A percentile compares a stretch with the other conserved stretches of the same genome.
phyloP scores from a whole-genome alignment of 2,797 vertebrate genomes.

The Cirrhinus mrigala region DNA sequence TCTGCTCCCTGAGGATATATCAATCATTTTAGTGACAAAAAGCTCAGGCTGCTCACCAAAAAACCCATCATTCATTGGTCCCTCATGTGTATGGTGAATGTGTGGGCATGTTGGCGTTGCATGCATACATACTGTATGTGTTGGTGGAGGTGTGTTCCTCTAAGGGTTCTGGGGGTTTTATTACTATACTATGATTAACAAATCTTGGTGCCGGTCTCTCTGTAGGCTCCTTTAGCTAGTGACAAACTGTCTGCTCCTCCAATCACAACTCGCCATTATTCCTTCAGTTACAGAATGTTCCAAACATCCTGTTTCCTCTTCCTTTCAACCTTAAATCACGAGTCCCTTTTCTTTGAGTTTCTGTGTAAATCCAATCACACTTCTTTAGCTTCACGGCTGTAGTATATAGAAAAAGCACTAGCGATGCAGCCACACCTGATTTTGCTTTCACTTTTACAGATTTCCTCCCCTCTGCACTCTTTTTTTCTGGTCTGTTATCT shows the following conservation, averaged over 20 bases:
- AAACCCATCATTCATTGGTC: not conserved
- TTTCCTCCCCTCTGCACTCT: constrained; percentile 68
- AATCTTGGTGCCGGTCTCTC: constrained; percentile 13
- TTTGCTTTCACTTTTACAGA: constrained; percentile 54
- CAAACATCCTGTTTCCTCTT: constrained; percentile 5
- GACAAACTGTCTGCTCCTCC: constrained; percentile 11
- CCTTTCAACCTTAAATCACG: constrained; percentile 2
- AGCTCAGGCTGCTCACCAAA: constrained; percentile 7
- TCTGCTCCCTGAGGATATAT: constrained; percentile 21
- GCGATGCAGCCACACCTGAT: constrained; percentile 16
- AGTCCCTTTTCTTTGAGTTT: not conserved
- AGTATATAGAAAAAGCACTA: not conserved
- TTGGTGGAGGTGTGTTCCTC: not conserved
- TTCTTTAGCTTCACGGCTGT: not conserved
- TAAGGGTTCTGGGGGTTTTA: not conserved
- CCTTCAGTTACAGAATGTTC: not conserved
- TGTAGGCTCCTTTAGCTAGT: constrained; percentile 1
- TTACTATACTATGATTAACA: not conserved
- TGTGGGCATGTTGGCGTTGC: constrained; percentile 2
- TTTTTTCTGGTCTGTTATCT: constrained; percentile 1
- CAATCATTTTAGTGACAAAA: constrained; percentile 31
- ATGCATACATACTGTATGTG: not conserved
- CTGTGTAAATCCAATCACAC: constrained; percentile 11
- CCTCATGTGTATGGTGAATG: not conserved
- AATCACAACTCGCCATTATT: constrained; percentile 21